Evolutionary conservation across 92 coral and sea anemone genomes (phyloP), one percentile per base, ranked within the genome.

Genomic region (Umimayanthus chanpuru): DNA sequence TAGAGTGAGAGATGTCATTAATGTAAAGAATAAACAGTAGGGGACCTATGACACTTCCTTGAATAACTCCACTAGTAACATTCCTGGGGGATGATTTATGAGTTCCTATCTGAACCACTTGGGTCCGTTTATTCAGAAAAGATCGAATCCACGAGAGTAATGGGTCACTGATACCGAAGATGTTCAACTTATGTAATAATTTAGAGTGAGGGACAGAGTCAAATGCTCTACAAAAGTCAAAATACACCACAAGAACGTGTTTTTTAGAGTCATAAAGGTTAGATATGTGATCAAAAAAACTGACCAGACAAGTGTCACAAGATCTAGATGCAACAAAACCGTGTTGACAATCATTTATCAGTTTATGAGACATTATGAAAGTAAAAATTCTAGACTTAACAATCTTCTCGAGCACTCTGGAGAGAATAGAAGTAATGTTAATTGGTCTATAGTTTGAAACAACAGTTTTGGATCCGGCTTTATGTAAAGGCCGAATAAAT

Each of bases 391-490:
- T 61, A 61, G 68, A 61, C 68, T 61, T 61, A 9, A 61, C 68
- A 9, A 61, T 61, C 68, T 61, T 61, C 68, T 61, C 68, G 2
- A 61, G 14, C 25, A 61, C 68, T 61, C 68, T 61, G 68, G 68
- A 61, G 14, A 61, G 68, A 14, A 61, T 61, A n/a, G n/a, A n/a
- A n/a, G n/a, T n/a, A n/a, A n/a, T n/a, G n/a, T n/a, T n/a, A n/a
- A n/a, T n/a, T n/a, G 68, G 68, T 61, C 68, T 61, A 61, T 61
- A 61, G 68, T 61, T 61, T 14, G 68, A 61, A 61, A 61, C 68
- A 61, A 14, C 14, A 2, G 68, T 61, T 61, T 61, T 61, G 9
- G 68, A 61, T 61, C 68, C 68, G 9, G 68, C 3, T 23, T 61
- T 23, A 61, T 61, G 68, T 2, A 61, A 14, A 2, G 68, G 68